Base-by-base conservation (phyloP, 2,113 vertebrate genomes). In the Calyptommatus sinebrachiatus region DNA sequence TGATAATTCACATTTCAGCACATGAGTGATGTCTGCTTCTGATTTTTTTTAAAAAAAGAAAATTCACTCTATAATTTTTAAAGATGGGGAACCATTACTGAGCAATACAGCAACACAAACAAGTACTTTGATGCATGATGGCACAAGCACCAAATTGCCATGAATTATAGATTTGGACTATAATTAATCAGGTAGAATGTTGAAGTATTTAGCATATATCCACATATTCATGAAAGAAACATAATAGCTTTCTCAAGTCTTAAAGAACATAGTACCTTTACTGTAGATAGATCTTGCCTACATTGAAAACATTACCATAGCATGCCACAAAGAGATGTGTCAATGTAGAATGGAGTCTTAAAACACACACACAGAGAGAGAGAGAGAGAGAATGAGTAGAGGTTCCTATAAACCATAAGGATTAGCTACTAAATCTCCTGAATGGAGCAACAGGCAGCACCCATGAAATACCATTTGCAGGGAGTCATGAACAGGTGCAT, bases 401-500 rank as follows among this genome's bases (percentile, higher is more conserved):
- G 82, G 81, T 88, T 89, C 82, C 35, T 78, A 73, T 63, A 84
- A 84, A 83, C 81, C 78, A 84, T 89, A 46, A 61, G 68, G 50
- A 79, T 73, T 65, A 88, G 62, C 79, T 82, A 84, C 83, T 87
- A 86, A n/a, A n/a, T n/a, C n/a, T n/a, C n/a, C n/a, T n/a, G n/a
- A n/a, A n/a, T n/a, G n/a, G n/a, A n/a, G n/a, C n/a, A n/a, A n/a
- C n/a, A n/a, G n/a, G n/a, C n/a, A n/a, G n/a, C n/a, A n/a, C n/a
- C n/a, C n/a, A n/a, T n/a, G n/a, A n/a, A n/a, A n/a, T n/a, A n/a
- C n/a, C n/a, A n/a, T n/a, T n/a, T n/a, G n/a, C n/a, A n/a, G n/a
- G n/a, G n/a, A n/a, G n/a, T n/a, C n/a, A n/a, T n/a, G n/a, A n/a
- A n/a, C n/a, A n/a, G n/a, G n/a, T n/a, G n/a, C n/a, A n/a, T n/a